Evolutionary conservation across 2,888 invertebrate genomes (phyloP).

Genomic region (Ochropleura plecta): DNA sequence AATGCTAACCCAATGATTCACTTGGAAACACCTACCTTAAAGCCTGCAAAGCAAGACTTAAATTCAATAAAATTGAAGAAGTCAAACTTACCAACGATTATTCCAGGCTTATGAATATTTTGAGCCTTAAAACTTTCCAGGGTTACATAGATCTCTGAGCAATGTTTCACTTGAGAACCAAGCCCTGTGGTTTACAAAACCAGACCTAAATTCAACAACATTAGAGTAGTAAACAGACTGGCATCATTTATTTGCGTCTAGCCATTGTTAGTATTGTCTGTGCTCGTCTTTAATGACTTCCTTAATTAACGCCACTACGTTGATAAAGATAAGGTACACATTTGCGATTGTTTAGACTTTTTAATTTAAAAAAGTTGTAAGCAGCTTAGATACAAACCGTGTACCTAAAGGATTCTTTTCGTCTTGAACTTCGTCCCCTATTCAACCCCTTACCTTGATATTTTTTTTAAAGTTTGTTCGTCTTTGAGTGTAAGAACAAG

Average conservation of each 20-base stretch:
- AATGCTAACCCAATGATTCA: neutral
- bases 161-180: neutral
- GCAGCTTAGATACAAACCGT: neutral
- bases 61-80: conserved; percentile 28
- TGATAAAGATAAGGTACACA: conserved; percentile 52
- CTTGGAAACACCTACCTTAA: neutral
- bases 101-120: conserved; percentile 10
- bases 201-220: conserved; percentile 25
- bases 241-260: conserved; percentile 44
- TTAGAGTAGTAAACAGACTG: conserved; percentile 35
- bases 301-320: conserved; percentile 73
- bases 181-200: neutral
- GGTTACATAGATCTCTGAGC: neutral
- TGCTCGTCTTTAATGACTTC: conserved; percentile 76
- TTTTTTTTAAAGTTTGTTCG: neutral
- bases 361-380: neutral
- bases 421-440: neutral
- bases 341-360: conserved; percentile 46
- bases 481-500: too few relatives aligned
- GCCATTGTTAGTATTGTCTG: conserved; percentile 66
- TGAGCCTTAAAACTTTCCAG: neutral
- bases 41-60: conserved; percentile 6
- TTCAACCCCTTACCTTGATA: neutral
- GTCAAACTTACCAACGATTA: conserved; percentile 34
- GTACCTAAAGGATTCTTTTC: neutral